These are phyloP conservation scores for Aphidius ervi DNA, from an alignment of 1,140 invertebrate genomes.

Conservation along the genomic window DNA sequence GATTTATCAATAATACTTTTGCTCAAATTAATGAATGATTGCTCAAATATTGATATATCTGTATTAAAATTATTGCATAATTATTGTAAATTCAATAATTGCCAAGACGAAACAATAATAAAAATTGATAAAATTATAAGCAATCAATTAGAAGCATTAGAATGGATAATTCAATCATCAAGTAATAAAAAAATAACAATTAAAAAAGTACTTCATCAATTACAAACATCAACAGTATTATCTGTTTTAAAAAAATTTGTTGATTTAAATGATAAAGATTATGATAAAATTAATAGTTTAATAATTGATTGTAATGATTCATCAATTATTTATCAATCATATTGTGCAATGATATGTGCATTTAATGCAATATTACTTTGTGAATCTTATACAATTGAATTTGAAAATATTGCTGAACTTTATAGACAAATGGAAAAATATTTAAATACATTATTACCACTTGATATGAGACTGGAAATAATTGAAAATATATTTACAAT, in stretches of 20 bases:
- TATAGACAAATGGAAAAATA: conserved; percentile 30
- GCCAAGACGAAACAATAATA: conserved; percentile 27
- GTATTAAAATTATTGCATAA: conserved; percentile 32
- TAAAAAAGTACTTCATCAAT: conserved; percentile 28
- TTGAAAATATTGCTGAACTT: conserved; percentile 22
- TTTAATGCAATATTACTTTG: conserved; percentile 36
- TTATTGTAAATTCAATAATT: conserved; percentile 28
- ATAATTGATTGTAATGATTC: conserved; percentile 27
- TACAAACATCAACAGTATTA: conserved; percentile 33
- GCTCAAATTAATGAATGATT: conserved; percentile 31
- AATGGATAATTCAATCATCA: conserved; percentile 32
- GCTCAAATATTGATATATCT: conserved; percentile 28
- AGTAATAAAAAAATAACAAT: conserved; percentile 26
- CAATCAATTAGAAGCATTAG: conserved; percentile 29
- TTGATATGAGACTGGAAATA: conserved; percentile 33
- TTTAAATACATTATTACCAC: conserved; percentile 30
- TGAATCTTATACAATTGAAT: conserved; percentile 29
- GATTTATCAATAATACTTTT: conserved; percentile 36
- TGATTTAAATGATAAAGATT: conserved; percentile 36
- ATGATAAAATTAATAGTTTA: conserved; percentile 30
- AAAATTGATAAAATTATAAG: conserved; percentile 27
- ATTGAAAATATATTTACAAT: conserved; percentile 44
- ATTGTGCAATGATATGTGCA: conserved; percentile 33
- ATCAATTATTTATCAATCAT: conserved; percentile 32
- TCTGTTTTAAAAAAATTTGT: conserved; percentile 34